phyloP scores from a whole-genome alignment of 1,140 invertebrate species.

The Adoxophyes honmai region DNA sequence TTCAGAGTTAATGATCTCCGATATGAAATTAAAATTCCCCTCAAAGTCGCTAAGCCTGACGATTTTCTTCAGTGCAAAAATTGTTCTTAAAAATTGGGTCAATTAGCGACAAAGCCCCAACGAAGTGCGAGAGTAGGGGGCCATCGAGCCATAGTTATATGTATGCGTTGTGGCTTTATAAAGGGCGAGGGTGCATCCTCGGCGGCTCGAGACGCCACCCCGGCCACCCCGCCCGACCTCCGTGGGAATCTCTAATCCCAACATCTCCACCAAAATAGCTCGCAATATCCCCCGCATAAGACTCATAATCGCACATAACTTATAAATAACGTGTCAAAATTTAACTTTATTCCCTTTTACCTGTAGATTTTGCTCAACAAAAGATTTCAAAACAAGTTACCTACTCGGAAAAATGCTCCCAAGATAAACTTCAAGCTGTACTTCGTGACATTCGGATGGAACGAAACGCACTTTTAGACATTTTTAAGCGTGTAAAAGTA shows the following conservation, averaged over 20 bases:
- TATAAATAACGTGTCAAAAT: slow-evolving; percentile 34
- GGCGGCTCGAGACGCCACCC: slow-evolving; percentile 38
- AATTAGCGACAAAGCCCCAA: slow-evolving; percentile 60
- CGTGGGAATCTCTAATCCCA: slow-evolving; percentile 12
- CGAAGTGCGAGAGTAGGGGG: slow-evolving; percentile 41
- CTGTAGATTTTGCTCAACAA: slow-evolving; percentile 46
- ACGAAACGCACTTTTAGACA: background rate
- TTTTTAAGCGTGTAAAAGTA: background rate
- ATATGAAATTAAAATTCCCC: slow-evolving; percentile 41
- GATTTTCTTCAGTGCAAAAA: slow-evolving; percentile 33
- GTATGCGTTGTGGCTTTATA: slow-evolving; percentile 40
- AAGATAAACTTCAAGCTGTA: slow-evolving; percentile 36
- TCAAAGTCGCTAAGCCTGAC: slow-evolving; percentile 14
- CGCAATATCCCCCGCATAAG: slow-evolving; percentile 25
- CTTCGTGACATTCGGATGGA: slow-evolving; percentile 18
- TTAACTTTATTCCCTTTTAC: slow-evolving; percentile 46
- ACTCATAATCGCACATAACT: slow-evolving; percentile 28
- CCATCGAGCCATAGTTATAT: slow-evolving; percentile 34
- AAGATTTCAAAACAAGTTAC: slow-evolving; percentile 49
- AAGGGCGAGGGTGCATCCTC: slow-evolving; percentile 56
- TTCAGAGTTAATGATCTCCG: slow-evolving; percentile 36
- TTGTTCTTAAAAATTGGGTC: slow-evolving; percentile 60
- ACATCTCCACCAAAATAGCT: slow-evolving; percentile 24
- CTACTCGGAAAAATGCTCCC: slow-evolving; percentile 28
- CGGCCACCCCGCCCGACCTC: slow-evolving; percentile 19